Evolutionary conservation across 2,113 vertebrate species (phyloP).

Genomic region (Mandrillus leucophaeus): DNA sequence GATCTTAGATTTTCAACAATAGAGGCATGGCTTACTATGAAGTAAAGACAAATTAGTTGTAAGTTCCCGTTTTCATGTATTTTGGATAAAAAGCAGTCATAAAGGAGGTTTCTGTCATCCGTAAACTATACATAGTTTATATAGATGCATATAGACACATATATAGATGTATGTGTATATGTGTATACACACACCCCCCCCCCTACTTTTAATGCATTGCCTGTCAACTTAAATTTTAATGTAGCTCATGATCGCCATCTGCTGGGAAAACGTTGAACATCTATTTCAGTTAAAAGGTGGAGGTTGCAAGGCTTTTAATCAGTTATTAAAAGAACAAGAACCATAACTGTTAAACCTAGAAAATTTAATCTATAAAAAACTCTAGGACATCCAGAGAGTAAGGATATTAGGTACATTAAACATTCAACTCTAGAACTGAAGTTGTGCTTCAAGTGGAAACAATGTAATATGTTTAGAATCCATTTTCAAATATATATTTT

Average conservation of each 20-base stretch:
- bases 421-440: background rate
- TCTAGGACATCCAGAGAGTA: background rate
- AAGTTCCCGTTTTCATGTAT: background rate
- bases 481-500: slow-evolving; percentile 19
- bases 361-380: background rate
- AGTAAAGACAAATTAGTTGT: background rate
- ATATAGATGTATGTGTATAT: too few relatives aligned
- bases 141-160: background rate
- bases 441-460: background rate
- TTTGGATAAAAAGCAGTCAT: background rate
- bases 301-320: background rate
- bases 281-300: background rate
- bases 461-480: background rate
- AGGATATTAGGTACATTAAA: background rate
- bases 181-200: background rate
- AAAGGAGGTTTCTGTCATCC: background rate
- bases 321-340: background rate
- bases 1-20: background rate
- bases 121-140: background rate
- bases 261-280: slow-evolving; percentile 44
- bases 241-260: slow-evolving; percentile 71
- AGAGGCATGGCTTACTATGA: background rate
- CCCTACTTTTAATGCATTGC: background rate
- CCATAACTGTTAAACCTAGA: background rate
- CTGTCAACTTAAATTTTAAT: slow-evolving; percentile 9